Evolutionary conservation across 2,113 vertebrate species (phyloP), one percentile per base, ranked within the genome.

Genomic region (Triplophysa dalaica): DNA sequence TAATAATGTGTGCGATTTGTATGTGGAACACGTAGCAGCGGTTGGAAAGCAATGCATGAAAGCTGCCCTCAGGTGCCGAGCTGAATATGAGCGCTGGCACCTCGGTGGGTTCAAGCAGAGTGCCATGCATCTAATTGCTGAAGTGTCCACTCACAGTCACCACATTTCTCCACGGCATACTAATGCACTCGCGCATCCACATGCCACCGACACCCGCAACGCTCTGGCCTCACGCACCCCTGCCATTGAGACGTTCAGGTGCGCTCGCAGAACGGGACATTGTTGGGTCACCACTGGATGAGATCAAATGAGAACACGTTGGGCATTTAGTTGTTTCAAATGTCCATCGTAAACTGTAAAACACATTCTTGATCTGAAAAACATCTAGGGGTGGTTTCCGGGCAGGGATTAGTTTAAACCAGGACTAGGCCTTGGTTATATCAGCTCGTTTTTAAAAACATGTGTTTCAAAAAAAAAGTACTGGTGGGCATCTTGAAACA

Each of bases 101-200:
- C 81, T 79, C 81, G 24, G 81, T 38, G 75, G 79, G 84, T 85
- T 85, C 84, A 85, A 33, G 38, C 65, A 83, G 64, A 85, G 84
- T 83, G 75, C 79, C 70, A 63, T 64, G 80, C 81, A 77, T 82
- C 79, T 80, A 83, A 83, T 81, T 83, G 74, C 81, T 38, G 79
- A 33, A 65, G 75, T 76, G 81, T 80, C 81, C 78, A 80, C 81
- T 77, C 78, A 62, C 67, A 83, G 63, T 72, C 75, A 16, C 78
- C 19, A 56, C 19, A 41, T 17, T 63, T 70, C 52, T 58, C 67
- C 12, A 11, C n/a, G 29, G 74, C 61, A 78, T 68, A 80, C 78
- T 69, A 81, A 85, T 78, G 29, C 11, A 58, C 61, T 22, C 63
- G 4, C 62, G 6, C 45, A 61, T 72, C n/a, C 5, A n/a, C 21